Conservation (phyloP, 64 coral and sea anemone genomes). For the Stichodactyla helianthus region DNA sequence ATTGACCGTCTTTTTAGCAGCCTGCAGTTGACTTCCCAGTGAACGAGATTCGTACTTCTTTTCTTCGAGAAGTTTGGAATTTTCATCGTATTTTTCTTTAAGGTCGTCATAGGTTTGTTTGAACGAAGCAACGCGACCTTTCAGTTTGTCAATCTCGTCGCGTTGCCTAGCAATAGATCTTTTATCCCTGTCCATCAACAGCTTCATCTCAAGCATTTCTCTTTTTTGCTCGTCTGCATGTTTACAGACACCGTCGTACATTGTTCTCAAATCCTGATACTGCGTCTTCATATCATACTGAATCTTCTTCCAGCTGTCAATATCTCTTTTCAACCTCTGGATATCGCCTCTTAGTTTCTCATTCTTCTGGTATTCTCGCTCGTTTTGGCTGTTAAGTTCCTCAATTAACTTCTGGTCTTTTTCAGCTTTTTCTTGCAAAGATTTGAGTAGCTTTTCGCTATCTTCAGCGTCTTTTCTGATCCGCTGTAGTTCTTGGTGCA, state of each 20-base stretch:
- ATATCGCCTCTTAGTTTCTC: constrained; percentile 14
- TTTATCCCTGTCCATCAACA: constrained; percentile 18
- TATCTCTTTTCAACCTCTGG: constrained; percentile 13
- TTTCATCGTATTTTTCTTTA: constrained; percentile 21
- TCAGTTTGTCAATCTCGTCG: constrained; percentile 16
- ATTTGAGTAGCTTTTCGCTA: neutral
- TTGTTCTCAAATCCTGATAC: neutral
- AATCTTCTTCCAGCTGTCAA: constrained; percentile 26
- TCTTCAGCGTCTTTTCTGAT: constrained; percentile 13
- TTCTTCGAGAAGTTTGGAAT: constrained; percentile 5
- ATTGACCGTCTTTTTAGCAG: neutral
- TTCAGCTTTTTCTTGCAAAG: neutral
- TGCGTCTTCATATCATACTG: constrained; percentile 17
- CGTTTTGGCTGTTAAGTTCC: constrained; percentile 10
- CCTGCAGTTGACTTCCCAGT: neutral
- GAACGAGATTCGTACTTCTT: neutral
- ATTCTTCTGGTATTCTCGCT: constrained; percentile 17
- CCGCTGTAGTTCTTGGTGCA: neutral
- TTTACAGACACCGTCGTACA: constrained; percentile 31
- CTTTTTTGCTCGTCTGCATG: constrained; percentile 20
- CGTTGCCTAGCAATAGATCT: constrained; percentile 13
- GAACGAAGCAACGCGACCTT: neutral
- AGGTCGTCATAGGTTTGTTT: constrained; percentile 29
- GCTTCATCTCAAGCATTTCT: constrained; percentile 24
- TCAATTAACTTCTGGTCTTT: constrained; percentile 23